Evolutionary conservation across 2,888 invertebrate genomes (phyloP).

Genomic region (Machimus rusticus): DNA sequence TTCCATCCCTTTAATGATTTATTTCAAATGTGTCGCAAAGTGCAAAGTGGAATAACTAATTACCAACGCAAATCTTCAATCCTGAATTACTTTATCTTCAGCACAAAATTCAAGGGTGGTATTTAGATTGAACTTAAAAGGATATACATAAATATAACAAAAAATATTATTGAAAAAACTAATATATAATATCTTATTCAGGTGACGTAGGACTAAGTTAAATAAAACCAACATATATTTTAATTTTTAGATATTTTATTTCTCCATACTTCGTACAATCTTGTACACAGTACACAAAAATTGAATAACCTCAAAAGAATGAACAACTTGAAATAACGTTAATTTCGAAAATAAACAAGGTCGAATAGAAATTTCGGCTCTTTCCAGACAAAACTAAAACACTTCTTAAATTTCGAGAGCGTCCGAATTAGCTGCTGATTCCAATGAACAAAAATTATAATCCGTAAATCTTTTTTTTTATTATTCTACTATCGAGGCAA

Average conservation of each 20-base stretch:
- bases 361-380: conserved; percentile 23
- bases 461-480: neutral
- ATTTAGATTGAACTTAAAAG: too few relatives aligned
- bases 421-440: neutral
- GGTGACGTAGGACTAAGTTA: neutral
- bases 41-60: too few relatives aligned
- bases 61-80: too few relatives aligned
- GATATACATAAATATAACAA: too few relatives aligned
- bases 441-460: neutral
- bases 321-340: conserved; percentile 13
- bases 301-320: conserved; percentile 19
- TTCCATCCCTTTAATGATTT: too few relatives aligned
- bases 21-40: too few relatives aligned
- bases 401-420: neutral
- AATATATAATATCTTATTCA: too few relatives aligned
- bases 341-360: neutral
- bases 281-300: conserved; percentile 35
- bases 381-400: conserved; percentile 9
- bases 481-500: neutral
- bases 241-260: conserved; percentile 40
- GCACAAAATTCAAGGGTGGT: too few relatives aligned
- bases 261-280: conserved; percentile 41
- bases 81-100: too few relatives aligned
- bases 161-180: too few relatives aligned
- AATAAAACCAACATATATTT: conserved; percentile 7